phyloP scores from a whole-genome alignment of 2,888 invertebrate genomes.

The Zonitis immaculata region DNA sequence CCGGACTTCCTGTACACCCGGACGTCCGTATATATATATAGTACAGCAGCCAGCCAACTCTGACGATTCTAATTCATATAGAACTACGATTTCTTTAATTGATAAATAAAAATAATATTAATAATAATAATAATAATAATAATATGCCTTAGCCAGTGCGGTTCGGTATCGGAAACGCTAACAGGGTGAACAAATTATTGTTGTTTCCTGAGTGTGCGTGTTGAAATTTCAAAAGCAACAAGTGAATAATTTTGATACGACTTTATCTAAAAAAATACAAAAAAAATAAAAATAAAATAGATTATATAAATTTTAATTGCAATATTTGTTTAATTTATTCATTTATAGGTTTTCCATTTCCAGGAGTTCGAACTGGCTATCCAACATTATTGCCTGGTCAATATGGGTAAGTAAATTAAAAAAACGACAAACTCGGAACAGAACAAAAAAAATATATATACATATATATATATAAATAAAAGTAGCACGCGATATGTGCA shows the following conservation, averaged over 20 bases:
- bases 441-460: too few species aligned
- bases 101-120: background rate
- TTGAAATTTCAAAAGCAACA: constrained; percentile 4
- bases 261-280: background rate
- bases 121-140: background rate
- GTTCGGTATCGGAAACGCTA: background rate
- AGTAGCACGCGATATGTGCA: constrained; percentile 22
- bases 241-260: background rate
- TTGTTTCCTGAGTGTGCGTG: constrained; percentile 1
- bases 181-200: background rate
- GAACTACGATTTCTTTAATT: background rate
- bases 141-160: background rate
- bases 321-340: background rate
- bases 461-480: too few species aligned
- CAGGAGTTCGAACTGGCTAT: constrained; percentile 75
- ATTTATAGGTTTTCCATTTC: constrained; percentile 64
- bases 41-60: constrained; percentile 37
- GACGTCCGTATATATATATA: constrained; percentile 41
- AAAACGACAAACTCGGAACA: constrained; percentile 4
- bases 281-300: too few species aligned
- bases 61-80: constrained; percentile 2
- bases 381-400: constrained; percentile 73
- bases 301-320: too few species aligned
- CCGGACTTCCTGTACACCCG: constrained; percentile 41
- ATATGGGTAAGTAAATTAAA: constrained; percentile 73